A percentile compares a stretch with the other conserved stretches of the same genome.
phyloP scores from a whole-genome alignment of 2,113 vertebrate species.

The Deroptyus accipitrinus region DNA sequence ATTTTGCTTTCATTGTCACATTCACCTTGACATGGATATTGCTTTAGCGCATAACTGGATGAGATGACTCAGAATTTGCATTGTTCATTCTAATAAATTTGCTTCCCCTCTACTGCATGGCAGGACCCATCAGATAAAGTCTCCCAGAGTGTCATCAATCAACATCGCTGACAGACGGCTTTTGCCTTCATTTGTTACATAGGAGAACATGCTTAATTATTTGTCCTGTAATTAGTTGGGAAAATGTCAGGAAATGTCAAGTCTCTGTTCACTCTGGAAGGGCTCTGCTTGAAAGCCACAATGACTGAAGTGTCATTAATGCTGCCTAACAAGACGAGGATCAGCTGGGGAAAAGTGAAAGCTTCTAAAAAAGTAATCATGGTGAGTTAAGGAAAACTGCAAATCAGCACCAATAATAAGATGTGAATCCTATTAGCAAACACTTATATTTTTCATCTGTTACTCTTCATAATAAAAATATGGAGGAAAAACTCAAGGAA shows the following conservation, averaged over 20 bases:
- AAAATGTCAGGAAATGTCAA: slow-evolving; percentile 99
- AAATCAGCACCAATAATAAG: slow-evolving; percentile 86
- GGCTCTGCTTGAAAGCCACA: slow-evolving; percentile 95
- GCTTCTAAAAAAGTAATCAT: slow-evolving; percentile 95
- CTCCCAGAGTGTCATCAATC: slow-evolving; percentile 99
- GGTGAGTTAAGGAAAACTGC: slow-evolving; percentile 85
- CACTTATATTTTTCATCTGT: slow-evolving; percentile 81
- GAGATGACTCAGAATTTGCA: slow-evolving; percentile 99
- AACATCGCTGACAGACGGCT: slow-evolving; percentile 95
- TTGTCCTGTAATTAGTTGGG: slow-evolving; percentile 99
- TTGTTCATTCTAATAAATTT: slow-evolving; percentile 99
- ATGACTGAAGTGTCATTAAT: slow-evolving; percentile 99
- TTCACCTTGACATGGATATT: slow-evolving; percentile 99
- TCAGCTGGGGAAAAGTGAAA: slow-evolving; percentile 88
- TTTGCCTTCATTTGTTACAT: slow-evolving; percentile 99
- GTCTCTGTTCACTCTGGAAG: slow-evolving; percentile 96
- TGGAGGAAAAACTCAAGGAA: slow-evolving; percentile 70
- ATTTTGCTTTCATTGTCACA: slow-evolving; percentile 99
- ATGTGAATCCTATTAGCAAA: slow-evolving; percentile 92
- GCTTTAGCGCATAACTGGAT: slow-evolving; percentile 98
- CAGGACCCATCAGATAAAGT: slow-evolving; percentile 99
- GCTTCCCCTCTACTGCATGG: slow-evolving; percentile 90
- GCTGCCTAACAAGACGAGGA: slow-evolving; percentile 96
- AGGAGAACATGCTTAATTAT: slow-evolving; percentile 99
- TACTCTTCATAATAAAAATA: slow-evolving; percentile 64